phyloP scores from a whole-genome alignment of 2,113 vertebrate species.

The Daubentonia madagascariensis region DNA sequence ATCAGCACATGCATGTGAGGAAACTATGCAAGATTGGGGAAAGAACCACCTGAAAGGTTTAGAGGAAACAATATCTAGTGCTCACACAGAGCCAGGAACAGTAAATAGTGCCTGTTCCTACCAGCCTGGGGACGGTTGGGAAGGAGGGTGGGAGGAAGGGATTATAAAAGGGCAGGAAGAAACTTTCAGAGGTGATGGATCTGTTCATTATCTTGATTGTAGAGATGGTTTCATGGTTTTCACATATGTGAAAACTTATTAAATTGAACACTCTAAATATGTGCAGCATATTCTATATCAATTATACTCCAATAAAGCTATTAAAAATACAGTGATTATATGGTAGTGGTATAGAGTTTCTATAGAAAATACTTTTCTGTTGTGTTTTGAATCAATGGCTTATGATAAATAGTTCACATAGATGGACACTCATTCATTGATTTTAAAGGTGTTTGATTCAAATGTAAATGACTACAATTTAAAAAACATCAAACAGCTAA shows the following conservation, averaged over 20 bases:
- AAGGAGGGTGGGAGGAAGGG: not conserved
- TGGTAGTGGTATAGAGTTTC: not conserved
- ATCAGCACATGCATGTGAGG: not conserved
- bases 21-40: not conserved
- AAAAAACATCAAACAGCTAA: not conserved
- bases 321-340: constrained; percentile 1
- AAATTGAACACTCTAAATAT: not conserved
- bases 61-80: not conserved
- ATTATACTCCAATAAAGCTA: not conserved
- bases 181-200: not conserved
- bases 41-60: not conserved
- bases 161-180: not conserved
- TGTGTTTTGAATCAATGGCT: constrained; percentile 3
- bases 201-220: not conserved
- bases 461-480: not conserved
- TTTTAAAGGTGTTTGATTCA: not conserved
- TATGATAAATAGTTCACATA: constrained; percentile 1
- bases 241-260: not conserved
- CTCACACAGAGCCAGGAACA: not conserved
- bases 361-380: not conserved
- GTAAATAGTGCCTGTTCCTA: not conserved
- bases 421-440: not conserved
- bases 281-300: not conserved
- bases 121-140: not conserved
- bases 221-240: not conserved